Evolutionary conservation across 1,140 invertebrate species (phyloP).

Genomic region (Gonioctena quinquepunctata): DNA sequence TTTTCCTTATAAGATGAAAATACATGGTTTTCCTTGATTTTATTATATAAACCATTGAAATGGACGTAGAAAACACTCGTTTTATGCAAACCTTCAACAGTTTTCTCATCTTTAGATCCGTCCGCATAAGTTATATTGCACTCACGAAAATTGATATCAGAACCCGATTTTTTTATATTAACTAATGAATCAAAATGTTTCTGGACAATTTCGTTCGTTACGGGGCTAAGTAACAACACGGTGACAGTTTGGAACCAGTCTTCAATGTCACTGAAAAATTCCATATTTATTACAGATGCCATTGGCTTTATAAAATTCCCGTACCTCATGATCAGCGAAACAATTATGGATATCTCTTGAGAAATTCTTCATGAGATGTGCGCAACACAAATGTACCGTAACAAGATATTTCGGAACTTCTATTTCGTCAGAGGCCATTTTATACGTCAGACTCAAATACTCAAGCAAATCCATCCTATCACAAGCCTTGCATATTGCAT

Average conservation of each 20-base stretch:
- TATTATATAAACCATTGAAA: too few species aligned
- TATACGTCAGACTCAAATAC: neutral
- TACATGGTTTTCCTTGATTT: too few species aligned
- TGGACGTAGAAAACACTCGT: too few species aligned
- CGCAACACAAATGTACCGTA: slow-evolving; percentile 12
- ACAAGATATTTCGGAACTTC: neutral
- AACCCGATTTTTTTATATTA: too few species aligned
- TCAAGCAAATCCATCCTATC: slow-evolving; percentile 7
- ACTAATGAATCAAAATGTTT: too few species aligned
- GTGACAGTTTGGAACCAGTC: neutral
- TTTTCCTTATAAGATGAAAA: too few species aligned
- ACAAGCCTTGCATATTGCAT: slow-evolving; percentile 21
- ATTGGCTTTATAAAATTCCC: neutral
- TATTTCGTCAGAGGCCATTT: neutral
- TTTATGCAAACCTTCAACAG: too few species aligned
- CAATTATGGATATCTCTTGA: neutral
- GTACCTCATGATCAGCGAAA: neutral
- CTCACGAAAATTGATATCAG: too few species aligned
- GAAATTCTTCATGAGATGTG: slow-evolving; percentile 20
- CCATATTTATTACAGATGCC: neutral
- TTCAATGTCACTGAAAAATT: neutral
- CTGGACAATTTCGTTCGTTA: too few species aligned
- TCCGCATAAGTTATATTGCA: too few species aligned
- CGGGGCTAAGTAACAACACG: neutral
- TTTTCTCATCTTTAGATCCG: too few species aligned